Percentiles rank a stretch among this genome's conserved stretches.
Conservation (phyloP, 1,140 invertebrate genomes). For the Drosophila oshimai region DNA sequence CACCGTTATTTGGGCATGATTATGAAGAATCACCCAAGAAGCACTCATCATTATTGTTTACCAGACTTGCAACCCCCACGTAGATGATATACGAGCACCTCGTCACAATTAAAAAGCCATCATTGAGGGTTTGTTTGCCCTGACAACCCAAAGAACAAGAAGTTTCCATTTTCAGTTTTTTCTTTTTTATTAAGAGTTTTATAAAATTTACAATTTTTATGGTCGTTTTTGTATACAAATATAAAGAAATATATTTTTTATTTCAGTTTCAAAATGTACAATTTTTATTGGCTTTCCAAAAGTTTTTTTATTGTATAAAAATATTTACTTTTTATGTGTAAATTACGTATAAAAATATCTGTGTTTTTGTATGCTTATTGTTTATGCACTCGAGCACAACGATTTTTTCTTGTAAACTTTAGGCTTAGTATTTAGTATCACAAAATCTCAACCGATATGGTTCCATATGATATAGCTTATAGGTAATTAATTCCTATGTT, state of each 20-base stretch:
- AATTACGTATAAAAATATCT: constrained; percentile 71
- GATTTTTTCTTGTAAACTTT: constrained; percentile 68
- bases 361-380: constrained; percentile 17
- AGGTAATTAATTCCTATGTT: constrained; percentile 42
- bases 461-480: constrained; percentile 35
- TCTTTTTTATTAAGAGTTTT: constrained; percentile 25
- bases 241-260: background rate
- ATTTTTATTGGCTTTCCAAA: background rate
- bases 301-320: constrained; percentile 40
- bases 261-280: background rate
- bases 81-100: constrained; percentile 38
- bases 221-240: constrained; percentile 44
- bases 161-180: constrained; percentile 16
- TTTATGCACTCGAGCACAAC: constrained; percentile 52
- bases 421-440: constrained; percentile 73
- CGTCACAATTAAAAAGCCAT: constrained; percentile 69
- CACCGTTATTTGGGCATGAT: constrained; percentile 49
- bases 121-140: constrained; percentile 43
- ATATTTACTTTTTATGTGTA: constrained; percentile 26
- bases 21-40: constrained; percentile 40
- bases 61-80: constrained; percentile 44
- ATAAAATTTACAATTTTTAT: constrained; percentile 55
- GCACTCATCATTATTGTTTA: constrained; percentile 52
- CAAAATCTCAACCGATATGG: constrained; percentile 73
- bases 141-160: constrained; percentile 15